Base-by-base conservation (phyloP, 2,888 invertebrate genomes). In the Isotomurus palustris region DNA sequence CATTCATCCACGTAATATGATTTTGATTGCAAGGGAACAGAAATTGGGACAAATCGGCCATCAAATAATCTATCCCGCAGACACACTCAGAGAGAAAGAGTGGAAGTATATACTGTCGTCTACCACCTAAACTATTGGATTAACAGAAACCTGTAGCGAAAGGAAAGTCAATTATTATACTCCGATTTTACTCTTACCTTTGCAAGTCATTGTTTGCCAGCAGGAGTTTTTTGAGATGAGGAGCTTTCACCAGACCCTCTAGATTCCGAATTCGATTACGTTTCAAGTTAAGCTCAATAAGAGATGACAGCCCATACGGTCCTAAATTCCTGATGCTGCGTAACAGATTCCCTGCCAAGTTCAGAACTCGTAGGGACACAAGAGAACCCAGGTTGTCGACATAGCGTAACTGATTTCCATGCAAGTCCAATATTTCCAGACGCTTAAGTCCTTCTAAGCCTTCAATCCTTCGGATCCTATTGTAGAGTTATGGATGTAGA, bases 341-440 rank as follows among this genome's bases (percentile, higher is more conserved):
- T 53, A 95, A 85, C 74, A 88, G 87, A 78, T 95, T 95, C 24
- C 93, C 93, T 47, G 94, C 93, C 72, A 94, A 80, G 78, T 95
- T 95, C 48, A 95, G 80, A 14, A 94, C 92, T 77, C 93, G 89
- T 50, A 95, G 77, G 70, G 90, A 87, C 51, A 78, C 79, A 62
- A 91, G 81, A 71, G 78, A 80, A 32, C 81, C 79, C 66, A 91
- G 77, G 47, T 88, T 88, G 25, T 79, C 80, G 21, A 90, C 83
- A 75, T 85, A 84, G 43, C 76, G 76, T 67, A 95, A 88, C 77
- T 90, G 86, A 77, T 95, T 95, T 28, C 93, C 93, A 76, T 94
- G 94, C 66, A 95, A 80, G 78, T 95, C 95, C 62, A 95, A 77
- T 10, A 94, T 92, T 77, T 94, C 91, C 63, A 95, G 76, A 71